phyloP scores from a whole-genome alignment of 30 jellyfish, hydroid and myxozoan genomes.

The Aurelia sp. region DNA sequence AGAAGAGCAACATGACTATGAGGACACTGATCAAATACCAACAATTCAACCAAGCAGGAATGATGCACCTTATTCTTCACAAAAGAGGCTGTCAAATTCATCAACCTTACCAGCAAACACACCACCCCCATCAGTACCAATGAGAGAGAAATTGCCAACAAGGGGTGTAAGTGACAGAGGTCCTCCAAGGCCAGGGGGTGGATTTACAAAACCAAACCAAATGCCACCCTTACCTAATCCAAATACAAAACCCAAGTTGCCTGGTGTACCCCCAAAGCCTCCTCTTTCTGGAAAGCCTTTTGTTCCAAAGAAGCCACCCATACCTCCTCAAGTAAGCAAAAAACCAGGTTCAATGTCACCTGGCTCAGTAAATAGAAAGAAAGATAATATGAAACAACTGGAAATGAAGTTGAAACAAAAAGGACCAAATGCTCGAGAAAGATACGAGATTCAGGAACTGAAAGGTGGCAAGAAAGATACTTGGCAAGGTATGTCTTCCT shows the following conservation, averaged over 20 bases:
- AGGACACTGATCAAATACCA: slow-evolving; percentile 32
- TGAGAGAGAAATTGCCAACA: not conserved
- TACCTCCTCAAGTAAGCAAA: no score
- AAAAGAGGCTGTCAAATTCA: not conserved
- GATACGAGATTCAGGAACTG: slow-evolving; percentile 5
- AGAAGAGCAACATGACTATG: slow-evolving; percentile 37
- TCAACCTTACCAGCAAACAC: not conserved
- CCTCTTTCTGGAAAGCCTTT: no score
- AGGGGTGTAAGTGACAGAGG: not conserved
- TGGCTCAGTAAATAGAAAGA: not conserved
- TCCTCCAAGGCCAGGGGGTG: not conserved
- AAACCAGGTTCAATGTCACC: not conserved
- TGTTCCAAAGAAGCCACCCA: no score
- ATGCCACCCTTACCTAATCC: slow-evolving; percentile 60
- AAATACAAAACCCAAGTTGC: slow-evolving; percentile 25
- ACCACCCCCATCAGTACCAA: slow-evolving; percentile 49
- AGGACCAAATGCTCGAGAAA: not conserved
- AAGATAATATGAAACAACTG: not conserved
- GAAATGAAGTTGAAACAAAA: not conserved
- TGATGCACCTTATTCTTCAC: not conserved
- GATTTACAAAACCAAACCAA: not conserved
- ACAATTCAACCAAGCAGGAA: not conserved
- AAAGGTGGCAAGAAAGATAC: not conserved
- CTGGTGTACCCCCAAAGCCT: not conserved
- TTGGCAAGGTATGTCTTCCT: not conserved